Conservation (phyloP, 2,888 invertebrate species). For the Stegana nigrithorax region DNA sequence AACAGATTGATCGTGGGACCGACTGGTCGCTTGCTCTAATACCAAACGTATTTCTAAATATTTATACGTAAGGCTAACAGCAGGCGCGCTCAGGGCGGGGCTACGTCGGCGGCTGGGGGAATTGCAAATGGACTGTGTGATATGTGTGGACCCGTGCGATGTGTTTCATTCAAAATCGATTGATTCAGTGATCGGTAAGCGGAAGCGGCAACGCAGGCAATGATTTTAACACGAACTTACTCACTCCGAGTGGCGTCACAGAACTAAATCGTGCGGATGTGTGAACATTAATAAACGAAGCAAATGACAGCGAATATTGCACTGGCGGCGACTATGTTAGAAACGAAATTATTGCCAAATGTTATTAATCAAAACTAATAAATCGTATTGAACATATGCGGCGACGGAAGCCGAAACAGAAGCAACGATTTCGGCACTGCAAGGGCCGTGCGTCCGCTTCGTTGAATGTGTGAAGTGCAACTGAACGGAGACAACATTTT, state of each 20-base stretch:
- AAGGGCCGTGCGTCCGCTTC: background rate
- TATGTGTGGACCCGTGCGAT: no score
- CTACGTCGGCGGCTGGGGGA: no score
- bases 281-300: slow-evolving; percentile 18
- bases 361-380: slow-evolving; percentile 49
- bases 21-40: no score
- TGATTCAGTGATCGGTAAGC: slow-evolving; percentile 1
- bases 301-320: slow-evolving; percentile 18
- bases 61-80: no score
- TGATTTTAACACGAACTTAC: background rate
- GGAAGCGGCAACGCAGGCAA: background rate
- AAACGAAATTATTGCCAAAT: slow-evolving; percentile 36
- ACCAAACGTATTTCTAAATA: no score
- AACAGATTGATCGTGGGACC: no score
- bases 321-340: slow-evolving; percentile 16
- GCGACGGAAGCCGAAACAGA: background rate
- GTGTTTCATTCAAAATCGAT: no score
- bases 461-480: slow-evolving; percentile 40
- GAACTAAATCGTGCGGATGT: slow-evolving; percentile 13
- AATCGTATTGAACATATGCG: slow-evolving; percentile 26
- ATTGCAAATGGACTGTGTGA: no score
- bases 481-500: slow-evolving; percentile 28
- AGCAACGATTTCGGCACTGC: background rate
- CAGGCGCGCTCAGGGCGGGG: no score
- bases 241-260: slow-evolving; percentile 12